Percentiles rank a stretch among this genome's conserved stretches.
Conservation (phyloP, 2,113 vertebrate species). For the Tachuris rubrigastra region DNA sequence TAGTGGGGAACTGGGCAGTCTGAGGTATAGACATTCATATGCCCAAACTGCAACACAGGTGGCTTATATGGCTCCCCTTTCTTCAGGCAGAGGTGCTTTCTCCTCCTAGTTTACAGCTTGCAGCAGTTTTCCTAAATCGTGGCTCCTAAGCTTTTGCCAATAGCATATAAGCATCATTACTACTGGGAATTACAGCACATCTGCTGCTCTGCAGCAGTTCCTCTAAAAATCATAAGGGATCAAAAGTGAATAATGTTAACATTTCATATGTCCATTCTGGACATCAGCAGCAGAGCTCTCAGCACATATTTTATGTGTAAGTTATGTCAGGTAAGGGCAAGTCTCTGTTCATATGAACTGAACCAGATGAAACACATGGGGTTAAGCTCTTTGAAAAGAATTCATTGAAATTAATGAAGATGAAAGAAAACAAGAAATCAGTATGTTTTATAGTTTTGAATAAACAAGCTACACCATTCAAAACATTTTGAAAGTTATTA, state of each 20-base stretch:
- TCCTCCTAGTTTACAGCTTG: background rate
- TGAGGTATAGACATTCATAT: background rate
- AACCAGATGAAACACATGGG: background rate
- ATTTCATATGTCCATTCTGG: background rate
- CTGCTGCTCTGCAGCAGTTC: background rate
- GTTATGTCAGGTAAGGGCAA: background rate
- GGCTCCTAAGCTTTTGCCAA: background rate
- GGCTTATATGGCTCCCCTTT: background rate
- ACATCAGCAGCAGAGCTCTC: background rate
- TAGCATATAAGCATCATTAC: background rate
- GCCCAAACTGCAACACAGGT: rapidly evolving
- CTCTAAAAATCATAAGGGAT: background rate
- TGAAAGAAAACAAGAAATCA: background rate
- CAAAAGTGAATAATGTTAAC: background rate
- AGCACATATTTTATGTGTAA: rapidly evolving
- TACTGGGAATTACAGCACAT: background rate
- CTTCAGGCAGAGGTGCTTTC: background rate
- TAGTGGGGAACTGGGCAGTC: background rate
- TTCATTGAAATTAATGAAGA: background rate
- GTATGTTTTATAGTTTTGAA: background rate
- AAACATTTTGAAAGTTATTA: background rate
- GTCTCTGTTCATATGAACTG: background rate
- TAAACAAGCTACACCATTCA: background rate
- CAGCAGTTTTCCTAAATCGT: background rate
- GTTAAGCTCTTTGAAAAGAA: background rate